These are phyloP conservation scores for Balaenoptera acutorostrata DNA, from an alignment of 2,113 vertebrate species.

Conservation along the genomic window DNA sequence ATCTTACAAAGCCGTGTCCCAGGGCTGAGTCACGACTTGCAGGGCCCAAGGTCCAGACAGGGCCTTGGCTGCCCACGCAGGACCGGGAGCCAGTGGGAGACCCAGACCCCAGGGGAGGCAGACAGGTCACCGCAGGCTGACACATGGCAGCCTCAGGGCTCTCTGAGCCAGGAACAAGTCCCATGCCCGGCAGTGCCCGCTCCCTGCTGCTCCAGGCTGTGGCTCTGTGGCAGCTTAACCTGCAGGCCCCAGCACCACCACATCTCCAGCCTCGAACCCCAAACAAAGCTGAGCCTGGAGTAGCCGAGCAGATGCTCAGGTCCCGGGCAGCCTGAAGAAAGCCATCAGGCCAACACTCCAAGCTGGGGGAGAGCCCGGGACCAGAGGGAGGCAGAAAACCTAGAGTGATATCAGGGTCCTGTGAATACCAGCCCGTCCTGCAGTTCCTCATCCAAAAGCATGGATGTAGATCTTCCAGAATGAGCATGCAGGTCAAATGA, in stretches of 20 bases:
- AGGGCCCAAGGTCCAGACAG: not conserved
- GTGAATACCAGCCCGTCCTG: not conserved
- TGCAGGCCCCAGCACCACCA: not conserved
- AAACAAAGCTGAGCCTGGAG: not conserved
- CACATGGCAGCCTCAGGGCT: not conserved
- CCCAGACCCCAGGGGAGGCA: too few species aligned
- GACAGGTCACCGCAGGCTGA: too few species aligned
- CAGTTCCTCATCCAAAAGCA: not conserved
- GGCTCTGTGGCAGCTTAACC: not conserved
- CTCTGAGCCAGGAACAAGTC: not conserved
- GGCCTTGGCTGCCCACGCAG: not conserved
- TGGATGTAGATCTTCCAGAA: not conserved
- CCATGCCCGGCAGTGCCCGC: rapidly evolving
- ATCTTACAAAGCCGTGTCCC: rapidly evolving
- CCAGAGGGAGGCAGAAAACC: too few species aligned
- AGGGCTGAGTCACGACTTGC: rapidly evolving
- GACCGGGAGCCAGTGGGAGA: not conserved
- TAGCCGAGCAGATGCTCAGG: not conserved
- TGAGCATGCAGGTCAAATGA: rapidly evolving
- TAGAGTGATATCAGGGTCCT: not conserved
- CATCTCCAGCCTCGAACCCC: too few species aligned
- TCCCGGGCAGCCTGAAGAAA: rapidly evolving
- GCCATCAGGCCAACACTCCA: not conserved
- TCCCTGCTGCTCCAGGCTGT: too few species aligned
- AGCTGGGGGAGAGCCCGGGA: not conserved